Evolutionary conservation across 2,888 invertebrate species (phyloP).

Genomic region (Lamproptera curius): DNA sequence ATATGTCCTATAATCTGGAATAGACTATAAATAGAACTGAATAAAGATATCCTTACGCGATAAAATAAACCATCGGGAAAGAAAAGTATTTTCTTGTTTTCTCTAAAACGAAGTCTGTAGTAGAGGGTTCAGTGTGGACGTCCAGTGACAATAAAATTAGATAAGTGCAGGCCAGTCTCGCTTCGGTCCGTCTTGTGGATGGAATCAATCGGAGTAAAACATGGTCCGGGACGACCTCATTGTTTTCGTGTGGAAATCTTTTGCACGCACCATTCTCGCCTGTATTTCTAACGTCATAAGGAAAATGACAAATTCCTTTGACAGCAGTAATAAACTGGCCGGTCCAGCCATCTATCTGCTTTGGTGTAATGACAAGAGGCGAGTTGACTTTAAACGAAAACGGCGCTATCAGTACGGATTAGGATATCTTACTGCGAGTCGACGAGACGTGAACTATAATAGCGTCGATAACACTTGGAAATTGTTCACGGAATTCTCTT

Average conservation of each 20-base stretch:
- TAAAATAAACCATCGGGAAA: constrained; percentile 58
- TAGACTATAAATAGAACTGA: too few relatives aligned
- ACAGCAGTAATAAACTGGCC: constrained; percentile 31
- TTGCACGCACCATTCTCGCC: constrained; percentile 34
- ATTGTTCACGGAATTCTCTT: background rate
- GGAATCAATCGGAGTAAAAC: constrained; percentile 76
- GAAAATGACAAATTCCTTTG: constrained; percentile 14
- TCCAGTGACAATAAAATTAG: constrained; percentile 76
- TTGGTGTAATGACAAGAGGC: constrained; percentile 65
- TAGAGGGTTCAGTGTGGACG: constrained; percentile 55
- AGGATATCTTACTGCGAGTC: constrained; percentile 49
- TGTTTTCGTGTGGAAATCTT: constrained; percentile 24
- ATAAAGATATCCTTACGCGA: constrained; percentile 67
- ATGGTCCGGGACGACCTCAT: constrained; percentile 44
- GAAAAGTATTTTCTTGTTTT: constrained; percentile 61
- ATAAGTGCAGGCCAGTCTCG: constrained; percentile 71
- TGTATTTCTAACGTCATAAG: constrained; percentile 30
- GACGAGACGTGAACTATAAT: constrained; percentile 38
- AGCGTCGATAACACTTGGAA: constrained; percentile 9
- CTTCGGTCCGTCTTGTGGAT: constrained; percentile 60
- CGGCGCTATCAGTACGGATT: constrained; percentile 58
- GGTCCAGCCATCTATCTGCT: constrained; percentile 58
- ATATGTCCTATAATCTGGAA: too few relatives aligned
- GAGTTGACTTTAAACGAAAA: constrained; percentile 66
- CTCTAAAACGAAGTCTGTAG: constrained; percentile 45